Base-by-base conservation (phyloP, 2,113 vertebrate genomes). In the Excalfactoria chinensis region DNA sequence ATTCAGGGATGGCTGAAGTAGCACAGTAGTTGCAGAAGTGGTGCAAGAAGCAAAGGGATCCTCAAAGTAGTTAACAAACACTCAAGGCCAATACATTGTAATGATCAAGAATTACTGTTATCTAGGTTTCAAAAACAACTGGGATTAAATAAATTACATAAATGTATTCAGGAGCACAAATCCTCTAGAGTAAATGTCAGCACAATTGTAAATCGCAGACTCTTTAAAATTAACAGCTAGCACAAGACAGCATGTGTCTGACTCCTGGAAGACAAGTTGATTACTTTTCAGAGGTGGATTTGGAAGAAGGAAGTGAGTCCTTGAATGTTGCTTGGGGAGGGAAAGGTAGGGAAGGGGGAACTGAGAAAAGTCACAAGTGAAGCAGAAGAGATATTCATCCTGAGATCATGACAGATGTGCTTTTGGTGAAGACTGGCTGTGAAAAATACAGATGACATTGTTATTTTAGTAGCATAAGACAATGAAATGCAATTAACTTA, bases 91-190 rank as follows among this genome's bases (percentile, higher is more conserved):
- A 35, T 83, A 59, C 6, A 35, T 68, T 35, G 11, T 89, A 91
- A 93, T 69, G 68, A 88, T 83, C 64, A 66, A 64, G 28, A 32
- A 83, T 80, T 88, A 69, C 71, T 32, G 89, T 94, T 93, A 51
- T 74, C 13, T 23, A 34, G 11, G 37, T 79, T 92, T 93, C 71
- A 82, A 74, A 96, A 94, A 75, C 68, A 87, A 76, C 72, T 71
- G 48, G 69, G 84, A n/a, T 73, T 92, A 94, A 91, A 87, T 71
- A 94, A 96, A 96, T 95, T 73, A 58, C 60, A 2, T 73, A 81
- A 91, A 94, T 84, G 35, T 92, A 96, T 96, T 94, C 94, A 95
- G 56, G 35, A 94, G 66, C 95, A 95, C 87, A 95, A 89, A 89
- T 89, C 71, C 74, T 83, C 75, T 71, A 64, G 87, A 62, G 53